phyloP scores from a whole-genome alignment of 2,113 vertebrate species.

The Macaca mulatta region DNA sequence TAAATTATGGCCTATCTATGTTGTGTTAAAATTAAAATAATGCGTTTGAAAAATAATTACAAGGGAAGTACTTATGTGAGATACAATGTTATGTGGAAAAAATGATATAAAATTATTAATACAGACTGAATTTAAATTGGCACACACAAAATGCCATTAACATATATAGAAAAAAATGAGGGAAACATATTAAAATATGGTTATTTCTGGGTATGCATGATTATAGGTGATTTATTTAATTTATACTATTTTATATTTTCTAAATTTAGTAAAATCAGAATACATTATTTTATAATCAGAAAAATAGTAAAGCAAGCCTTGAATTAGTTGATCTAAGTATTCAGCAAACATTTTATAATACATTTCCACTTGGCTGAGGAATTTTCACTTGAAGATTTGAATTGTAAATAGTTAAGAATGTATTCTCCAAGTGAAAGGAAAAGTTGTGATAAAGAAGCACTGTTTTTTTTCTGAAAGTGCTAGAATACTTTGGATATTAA shows the following conservation, averaged over 20 bases:
- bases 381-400: slow-evolving; percentile 3
- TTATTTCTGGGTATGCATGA: slow-evolving; percentile 14
- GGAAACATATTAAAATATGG: neutral
- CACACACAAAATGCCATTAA: neutral
- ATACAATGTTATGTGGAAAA: neutral
- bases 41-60: neutral
- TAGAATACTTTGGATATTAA: slow-evolving; percentile 56
- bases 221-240: slow-evolving; percentile 40
- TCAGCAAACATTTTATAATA: neutral
- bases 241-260: neutral
- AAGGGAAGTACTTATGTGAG: neutral
- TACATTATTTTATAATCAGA: slow-evolving; percentile 46
- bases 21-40: slow-evolving; percentile 16
- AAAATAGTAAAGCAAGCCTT: neutral
- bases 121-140: neutral
- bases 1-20: neutral
- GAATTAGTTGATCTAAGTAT: neutral
- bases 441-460: slow-evolving; percentile 34
- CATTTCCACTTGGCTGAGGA: neutral
- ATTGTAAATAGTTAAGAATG: slow-evolving; percentile 37
- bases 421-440: slow-evolving; percentile 35
- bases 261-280: slow-evolving; percentile 36
- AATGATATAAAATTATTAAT: neutral
- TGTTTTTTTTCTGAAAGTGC: slow-evolving; percentile 34
- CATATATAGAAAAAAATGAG: slow-evolving; percentile 16